Evolutionary conservation across 2,888 invertebrate genomes (phyloP).

Genomic region (Hoplodrina ambigua): DNA sequence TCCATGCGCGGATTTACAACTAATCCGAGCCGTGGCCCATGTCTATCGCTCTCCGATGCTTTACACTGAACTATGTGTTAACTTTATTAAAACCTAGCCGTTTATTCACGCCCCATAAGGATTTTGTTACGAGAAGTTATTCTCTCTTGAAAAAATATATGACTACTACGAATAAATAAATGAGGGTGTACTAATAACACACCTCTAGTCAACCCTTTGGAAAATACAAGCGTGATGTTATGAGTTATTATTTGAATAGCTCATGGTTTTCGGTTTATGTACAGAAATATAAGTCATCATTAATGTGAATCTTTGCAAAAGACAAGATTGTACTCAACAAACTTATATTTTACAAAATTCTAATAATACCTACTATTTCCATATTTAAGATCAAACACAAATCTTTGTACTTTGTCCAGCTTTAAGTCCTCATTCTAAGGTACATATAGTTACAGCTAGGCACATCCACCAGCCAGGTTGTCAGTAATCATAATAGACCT

Average conservation of each 20-base stretch:
- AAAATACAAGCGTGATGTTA: no score
- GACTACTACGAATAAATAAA: no score
- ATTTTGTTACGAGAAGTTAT: conserved; percentile 22
- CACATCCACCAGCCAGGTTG: background rate
- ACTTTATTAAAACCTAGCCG: conserved; percentile 85
- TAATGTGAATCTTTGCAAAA: no score
- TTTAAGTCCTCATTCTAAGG: background rate
- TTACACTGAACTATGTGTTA: conserved; percentile 74
- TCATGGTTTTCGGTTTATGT: background rate
- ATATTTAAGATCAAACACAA: background rate
- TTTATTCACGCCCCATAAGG: conserved; percentile 49
- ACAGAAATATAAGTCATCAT: no score
- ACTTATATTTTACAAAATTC: no score
- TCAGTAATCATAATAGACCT: conserved; percentile 24
- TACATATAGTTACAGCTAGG: background rate
- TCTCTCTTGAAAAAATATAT: background rate
- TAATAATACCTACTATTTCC: no score
- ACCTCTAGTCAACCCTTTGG: no score
- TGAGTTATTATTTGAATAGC: conserved; percentile 10
- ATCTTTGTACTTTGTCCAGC: background rate
- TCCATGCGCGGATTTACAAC: conserved; percentile 83
- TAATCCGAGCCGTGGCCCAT: conserved; percentile 78
- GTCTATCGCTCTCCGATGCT: conserved; percentile 78
- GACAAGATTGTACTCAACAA: no score
- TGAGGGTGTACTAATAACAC: no score